Evolutionary conservation across 2,797 vertebrate genomes (phyloP).

Genomic region (Nannoperca obscura): DNA sequence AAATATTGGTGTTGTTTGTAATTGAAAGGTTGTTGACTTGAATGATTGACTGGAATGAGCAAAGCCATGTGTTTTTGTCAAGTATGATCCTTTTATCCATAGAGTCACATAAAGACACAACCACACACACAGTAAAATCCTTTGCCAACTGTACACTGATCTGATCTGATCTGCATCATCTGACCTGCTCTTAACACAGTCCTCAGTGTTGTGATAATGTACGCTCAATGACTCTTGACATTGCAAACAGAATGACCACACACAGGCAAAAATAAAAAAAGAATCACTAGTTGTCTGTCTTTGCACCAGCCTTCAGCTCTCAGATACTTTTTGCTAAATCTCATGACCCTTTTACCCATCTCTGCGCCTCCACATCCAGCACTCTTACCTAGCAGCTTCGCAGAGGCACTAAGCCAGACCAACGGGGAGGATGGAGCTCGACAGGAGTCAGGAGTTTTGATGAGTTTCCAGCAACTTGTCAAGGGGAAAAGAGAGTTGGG

Average conservation of each 20-base stretch:
- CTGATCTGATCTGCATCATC: neutral
- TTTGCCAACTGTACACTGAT: neutral
- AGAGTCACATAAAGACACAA: neutral
- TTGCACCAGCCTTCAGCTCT: slow-evolving; percentile 30
- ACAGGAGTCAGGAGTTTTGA: slow-evolving; percentile 69
- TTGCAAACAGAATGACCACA: slow-evolving; percentile 11
- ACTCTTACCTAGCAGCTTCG: slow-evolving; percentile 45
- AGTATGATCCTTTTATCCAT: neutral
- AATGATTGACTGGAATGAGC: neutral
- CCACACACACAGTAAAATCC: neutral
- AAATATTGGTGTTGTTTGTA: neutral
- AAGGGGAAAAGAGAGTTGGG: slow-evolving; percentile 22
- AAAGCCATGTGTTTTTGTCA: neutral
- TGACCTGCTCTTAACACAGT: slow-evolving; percentile 33
- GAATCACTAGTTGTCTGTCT: slow-evolving; percentile 16
- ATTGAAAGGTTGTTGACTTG: neutral
- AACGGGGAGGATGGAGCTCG: slow-evolving; percentile 66
- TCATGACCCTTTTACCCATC: slow-evolving; percentile 55
- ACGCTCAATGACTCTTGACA: slow-evolving; percentile 32
- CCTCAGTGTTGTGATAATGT: slow-evolving; percentile 20
- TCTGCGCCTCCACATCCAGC: slow-evolving; percentile 42
- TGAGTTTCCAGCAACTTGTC: slow-evolving; percentile 70
- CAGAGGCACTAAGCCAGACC: slow-evolving; percentile 43
- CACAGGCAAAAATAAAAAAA: slow-evolving; percentile 23
- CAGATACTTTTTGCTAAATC: slow-evolving; percentile 56